Evolutionary conservation across 2,888 invertebrate species (phyloP).

Genomic region (Cyaniris semiargus): DNA sequence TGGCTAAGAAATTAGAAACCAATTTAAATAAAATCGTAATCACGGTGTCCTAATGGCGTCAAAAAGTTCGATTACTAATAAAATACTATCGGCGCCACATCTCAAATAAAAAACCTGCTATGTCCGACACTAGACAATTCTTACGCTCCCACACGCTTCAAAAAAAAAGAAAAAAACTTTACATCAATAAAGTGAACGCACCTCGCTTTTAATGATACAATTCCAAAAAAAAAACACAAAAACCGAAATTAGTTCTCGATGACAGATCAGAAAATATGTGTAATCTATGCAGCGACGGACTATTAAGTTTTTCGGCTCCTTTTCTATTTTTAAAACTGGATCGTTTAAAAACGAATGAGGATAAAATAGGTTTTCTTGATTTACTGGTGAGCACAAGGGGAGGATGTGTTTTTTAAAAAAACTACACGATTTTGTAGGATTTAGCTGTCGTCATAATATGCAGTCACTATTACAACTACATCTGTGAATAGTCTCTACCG

Average conservation of each 20-base stretch:
- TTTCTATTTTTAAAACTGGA: conserved; percentile 22
- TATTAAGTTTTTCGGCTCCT: conserved; percentile 27
- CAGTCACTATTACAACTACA: no score
- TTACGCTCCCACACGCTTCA: neutral
- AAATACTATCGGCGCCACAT: conserved; percentile 28
- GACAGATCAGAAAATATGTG: conserved; percentile 71
- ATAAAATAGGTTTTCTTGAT: neutral
- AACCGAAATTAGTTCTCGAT: conserved; percentile 80
- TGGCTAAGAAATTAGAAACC: neutral
- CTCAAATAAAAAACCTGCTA: conserved; percentile 22
- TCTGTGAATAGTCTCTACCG: no score
- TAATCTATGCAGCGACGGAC: conserved; percentile 30
- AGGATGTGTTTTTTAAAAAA: no score
- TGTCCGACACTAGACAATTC: conserved; percentile 21
- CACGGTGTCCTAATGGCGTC: conserved; percentile 4
- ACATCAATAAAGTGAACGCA: conserved; percentile 27
- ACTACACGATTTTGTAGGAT: no score
- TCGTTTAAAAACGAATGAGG: conserved; percentile 4
- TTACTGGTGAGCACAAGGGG: neutral
- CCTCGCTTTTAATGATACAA: conserved; percentile 69
- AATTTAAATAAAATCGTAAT: conserved; percentile 23
- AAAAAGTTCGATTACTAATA: conserved; percentile 28
- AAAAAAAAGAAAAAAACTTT: neutral
- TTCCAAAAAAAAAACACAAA: conserved; percentile 69
- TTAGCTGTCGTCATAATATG: neutral